Base-by-base conservation (phyloP, 2,113 vertebrate species). In the Scolopax mira region DNA sequence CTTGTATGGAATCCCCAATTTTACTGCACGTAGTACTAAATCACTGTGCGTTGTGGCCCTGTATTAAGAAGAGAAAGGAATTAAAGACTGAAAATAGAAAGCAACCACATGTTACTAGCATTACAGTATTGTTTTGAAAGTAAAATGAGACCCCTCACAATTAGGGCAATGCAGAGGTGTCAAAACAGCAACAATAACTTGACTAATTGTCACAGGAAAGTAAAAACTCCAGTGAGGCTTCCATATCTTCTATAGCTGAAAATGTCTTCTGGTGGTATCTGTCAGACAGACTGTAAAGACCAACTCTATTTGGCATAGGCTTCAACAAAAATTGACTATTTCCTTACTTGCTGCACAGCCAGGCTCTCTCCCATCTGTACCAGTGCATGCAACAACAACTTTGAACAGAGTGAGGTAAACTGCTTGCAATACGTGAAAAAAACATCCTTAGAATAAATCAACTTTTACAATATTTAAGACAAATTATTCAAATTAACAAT, bases 21-120 rank as follows among this genome's bases (percentile, higher is more conserved):
- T 97, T 60, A 98, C 97, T 89, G 99, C 99, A 97, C 99, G 98
- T 46, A 99, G 97, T 62, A 99, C 98, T 94, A 99, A 98, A 96
- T 99, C 99, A 35, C 99, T 99, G 97, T 99, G 99, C 10, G 99
- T 99, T 3, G 99, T 99, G 46, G 99, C 99, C 86, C 99, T 99
- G 97, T 70, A 88, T 31, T 39, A 51, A 93, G 73, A 88, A 97
- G 78, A 94, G 14, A 92, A 69, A 74, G 17, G 70, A n/a, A 89
- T 81, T 90, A 73, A 49, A 77, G 39, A 55, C 3, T 31, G 65
- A 83, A 77, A 83, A 79, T 22, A 65, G 28, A n/a, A n/a, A 42
- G 37, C 46, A 51, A 74, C 23, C 14, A 61, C 70, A 48, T 54
- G 6, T 57, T 61, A 89, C 35, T 14, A 67, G 22, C 19, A 49